Percentiles rank a stretch among this genome's conserved stretches.
These are phyloP conservation scores for Eptatretus atami DNA, from an alignment of 2,797 vertebrate species.

Conservation along the genomic window DNA sequence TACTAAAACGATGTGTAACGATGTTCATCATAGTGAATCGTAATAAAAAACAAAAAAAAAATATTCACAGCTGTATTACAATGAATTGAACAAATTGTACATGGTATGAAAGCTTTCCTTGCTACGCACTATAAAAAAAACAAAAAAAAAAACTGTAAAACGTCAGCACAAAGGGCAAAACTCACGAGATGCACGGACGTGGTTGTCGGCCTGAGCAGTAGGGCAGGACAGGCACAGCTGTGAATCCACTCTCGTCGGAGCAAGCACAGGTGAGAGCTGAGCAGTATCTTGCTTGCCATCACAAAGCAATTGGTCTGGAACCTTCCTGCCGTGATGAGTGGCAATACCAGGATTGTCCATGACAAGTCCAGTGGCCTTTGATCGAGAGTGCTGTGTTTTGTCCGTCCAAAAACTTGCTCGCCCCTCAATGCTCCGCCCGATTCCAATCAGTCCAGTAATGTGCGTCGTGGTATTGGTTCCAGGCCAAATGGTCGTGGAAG, in stretches of 20 bases:
- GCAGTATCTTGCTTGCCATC: conserved; percentile 34
- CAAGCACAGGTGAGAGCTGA: conserved; percentile 76
- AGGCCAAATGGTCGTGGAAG: conserved; percentile 77
- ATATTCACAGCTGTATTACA: too few species aligned
- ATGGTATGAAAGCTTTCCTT: too few species aligned
- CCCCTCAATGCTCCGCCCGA: conserved; percentile 80
- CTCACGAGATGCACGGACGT: conserved; percentile 80
- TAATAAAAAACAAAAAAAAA: too few species aligned
- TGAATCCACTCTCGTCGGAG: conserved; percentile 49
- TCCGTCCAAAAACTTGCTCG: conserved; percentile 83
- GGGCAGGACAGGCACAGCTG: conserved; percentile 75
- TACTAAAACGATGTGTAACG: too few species aligned
- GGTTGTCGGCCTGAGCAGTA: conserved; percentile 63
- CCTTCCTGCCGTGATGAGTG: conserved; percentile 78
- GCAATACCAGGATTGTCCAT: conserved; percentile 92
- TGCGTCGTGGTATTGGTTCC: conserved; percentile 88
- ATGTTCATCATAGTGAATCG: too few species aligned
- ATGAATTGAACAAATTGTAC: too few species aligned
- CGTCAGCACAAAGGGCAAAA: too few species aligned
- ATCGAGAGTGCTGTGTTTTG: conserved; percentile 80
- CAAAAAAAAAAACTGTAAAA: too few species aligned
- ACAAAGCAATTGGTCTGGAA: conserved; percentile 82
- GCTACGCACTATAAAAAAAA: too few species aligned
- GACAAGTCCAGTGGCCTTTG: conserved; percentile 86
- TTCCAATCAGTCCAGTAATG: conserved; percentile 99